phyloP scores from a whole-genome alignment of 2,888 invertebrate genomes.

The Acanthopleura granulata region DNA sequence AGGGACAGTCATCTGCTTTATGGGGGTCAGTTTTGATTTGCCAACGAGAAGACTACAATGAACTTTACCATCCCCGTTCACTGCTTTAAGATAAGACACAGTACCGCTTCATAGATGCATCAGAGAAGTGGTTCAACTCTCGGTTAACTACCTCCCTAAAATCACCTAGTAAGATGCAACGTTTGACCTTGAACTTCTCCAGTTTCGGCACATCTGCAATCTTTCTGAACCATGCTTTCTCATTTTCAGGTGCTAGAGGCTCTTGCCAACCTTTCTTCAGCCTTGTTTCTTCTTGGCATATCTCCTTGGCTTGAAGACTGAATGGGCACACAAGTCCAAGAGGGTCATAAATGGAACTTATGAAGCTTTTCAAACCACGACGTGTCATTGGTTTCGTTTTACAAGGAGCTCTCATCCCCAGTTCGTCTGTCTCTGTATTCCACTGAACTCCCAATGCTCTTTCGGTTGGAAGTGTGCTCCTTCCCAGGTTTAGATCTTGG shows the following conservation, averaged over 20 bases:
- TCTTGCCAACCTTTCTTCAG: background rate
- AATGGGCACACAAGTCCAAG: conserved; percentile 7
- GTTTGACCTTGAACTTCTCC: background rate
- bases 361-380: background rate
- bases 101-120: conserved; percentile 2
- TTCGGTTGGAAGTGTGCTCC: background rate
- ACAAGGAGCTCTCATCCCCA: background rate
- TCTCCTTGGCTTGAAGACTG: background rate
- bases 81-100: background rate
- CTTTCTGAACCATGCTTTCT: background rate
- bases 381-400: background rate
- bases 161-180: background rate
- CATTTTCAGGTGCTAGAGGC: background rate
- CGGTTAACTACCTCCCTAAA: background rate
- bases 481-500: background rate
- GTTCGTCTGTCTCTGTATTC: background rate
- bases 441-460: conserved; percentile 4
- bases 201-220: background rate
- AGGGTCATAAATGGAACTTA: conserved; percentile 17
- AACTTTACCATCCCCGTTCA: background rate
- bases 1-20: conserved; percentile 27
- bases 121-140: conserved; percentile 18
- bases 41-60: conserved; percentile 16
- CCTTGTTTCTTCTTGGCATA: conserved; percentile 11
- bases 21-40: conserved; percentile 25